Evolutionary conservation across 2,888 invertebrate genomes (phyloP).

Genomic region (Leucophora obtusa): DNA sequence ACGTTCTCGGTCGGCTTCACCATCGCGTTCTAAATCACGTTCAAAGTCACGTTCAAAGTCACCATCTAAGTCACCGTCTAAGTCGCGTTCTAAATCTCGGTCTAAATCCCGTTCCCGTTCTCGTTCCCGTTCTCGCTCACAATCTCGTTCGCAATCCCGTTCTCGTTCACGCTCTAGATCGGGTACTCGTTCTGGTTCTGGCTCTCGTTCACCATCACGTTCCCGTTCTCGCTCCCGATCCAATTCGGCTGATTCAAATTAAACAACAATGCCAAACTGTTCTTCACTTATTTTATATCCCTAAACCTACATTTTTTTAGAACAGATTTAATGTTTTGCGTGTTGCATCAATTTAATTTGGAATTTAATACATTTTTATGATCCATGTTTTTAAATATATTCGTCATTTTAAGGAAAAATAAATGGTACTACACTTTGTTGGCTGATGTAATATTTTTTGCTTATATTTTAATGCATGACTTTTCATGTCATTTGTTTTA

Average conservation of each 20-base stretch:
- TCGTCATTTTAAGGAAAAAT: not conserved
- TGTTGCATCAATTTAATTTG: not conserved
- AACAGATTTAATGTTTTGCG: conserved; percentile 5
- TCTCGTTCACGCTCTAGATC: conserved; percentile 45
- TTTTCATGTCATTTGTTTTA: no score
- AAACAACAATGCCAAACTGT: conserved; percentile 12
- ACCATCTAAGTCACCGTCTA: conserved; percentile 28
- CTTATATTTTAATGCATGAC: not conserved
- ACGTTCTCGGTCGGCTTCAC: conserved; percentile 47
- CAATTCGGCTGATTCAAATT: conserved; percentile 57
- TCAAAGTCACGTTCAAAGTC: conserved; percentile 19
- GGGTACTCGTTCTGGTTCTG: conserved; percentile 27
- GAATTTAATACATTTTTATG: not conserved
- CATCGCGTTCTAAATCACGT: conserved; percentile 32
- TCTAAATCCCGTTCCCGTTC: conserved; percentile 38
- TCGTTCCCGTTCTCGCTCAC: conserved; percentile 35
- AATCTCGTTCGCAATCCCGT: conserved; percentile 27
- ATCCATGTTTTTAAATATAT: not conserved
- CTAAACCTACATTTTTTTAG: not conserved
- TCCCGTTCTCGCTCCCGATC: conserved; percentile 44
- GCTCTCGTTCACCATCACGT: conserved; percentile 45
- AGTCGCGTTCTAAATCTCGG: not conserved
- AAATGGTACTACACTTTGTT: not conserved
- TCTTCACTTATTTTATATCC: conserved; percentile 17
- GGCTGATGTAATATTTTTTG: not conserved